A percentile compares a stretch with the other conserved stretches of the same genome.
phyloP scores from a whole-genome alignment of 37 sponge, comb jelly and placozoan genomes.

The Cladorhizidae sp. region DNA sequence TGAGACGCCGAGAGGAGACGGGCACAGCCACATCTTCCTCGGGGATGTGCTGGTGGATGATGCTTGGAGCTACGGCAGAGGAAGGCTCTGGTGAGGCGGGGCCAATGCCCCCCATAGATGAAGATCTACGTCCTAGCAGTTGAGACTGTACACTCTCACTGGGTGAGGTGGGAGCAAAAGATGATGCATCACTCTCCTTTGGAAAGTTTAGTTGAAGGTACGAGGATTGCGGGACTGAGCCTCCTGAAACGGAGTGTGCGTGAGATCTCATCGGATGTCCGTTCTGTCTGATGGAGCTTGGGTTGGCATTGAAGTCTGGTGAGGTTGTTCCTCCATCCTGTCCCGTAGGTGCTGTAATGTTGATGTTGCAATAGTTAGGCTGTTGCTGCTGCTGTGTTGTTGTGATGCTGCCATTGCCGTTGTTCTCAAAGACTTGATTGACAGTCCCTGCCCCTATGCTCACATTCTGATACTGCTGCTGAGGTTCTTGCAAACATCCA shows the following conservation, averaged over 20 bases:
- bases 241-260: not conserved
- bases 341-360: not conserved
- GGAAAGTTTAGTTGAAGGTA: slow-evolving; percentile 19
- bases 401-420: no score
- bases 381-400: not conserved
- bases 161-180: not conserved
- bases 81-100: not conserved
- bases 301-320: not conserved
- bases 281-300: no score
- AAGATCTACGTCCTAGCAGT: no score
- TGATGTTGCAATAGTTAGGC: slow-evolving; percentile 17
- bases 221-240: not conserved
- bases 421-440: not conserved
- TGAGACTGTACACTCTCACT: no score
- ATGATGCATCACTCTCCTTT: not conserved
- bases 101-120: no score
- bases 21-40: not conserved
- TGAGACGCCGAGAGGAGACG: not conserved
- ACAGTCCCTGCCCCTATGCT: slow-evolving; percentile 16
- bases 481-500: not conserved
- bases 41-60: slow-evolving; percentile 1
- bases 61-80: not conserved
- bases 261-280: not conserved
- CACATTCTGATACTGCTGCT: slow-evolving; percentile 32
- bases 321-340: no score